Evolutionary conservation across 2,113 vertebrate species (phyloP), one percentile per base, ranked within the genome.

Genomic region (Labrus mixtus): DNA sequence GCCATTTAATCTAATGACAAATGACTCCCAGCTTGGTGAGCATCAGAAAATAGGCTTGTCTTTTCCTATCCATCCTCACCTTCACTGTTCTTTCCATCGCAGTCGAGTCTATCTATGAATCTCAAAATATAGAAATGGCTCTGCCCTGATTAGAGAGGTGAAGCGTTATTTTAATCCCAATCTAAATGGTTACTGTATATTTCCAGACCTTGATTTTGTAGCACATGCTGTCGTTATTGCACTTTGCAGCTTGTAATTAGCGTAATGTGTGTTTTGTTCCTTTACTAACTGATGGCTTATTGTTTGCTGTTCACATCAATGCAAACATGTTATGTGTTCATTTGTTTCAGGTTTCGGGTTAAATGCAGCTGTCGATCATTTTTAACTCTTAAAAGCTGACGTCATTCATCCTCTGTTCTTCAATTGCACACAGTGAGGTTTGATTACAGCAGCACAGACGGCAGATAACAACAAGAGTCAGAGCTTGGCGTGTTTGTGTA

Each of bases 381-480:
- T 56, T 54, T 51, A 65, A 33, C 0, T 39, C 41, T 43, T 45
- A 11, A 66, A 37, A 29, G 41, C 22, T 39, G 63, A 63, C 4
- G 22, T 63, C 46, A 56, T 29, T 12, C 9, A 12, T 17, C 33
- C 48, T 1, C 48, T 60, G 48, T 8, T 16, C 65, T 73, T 70
- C 25, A 11, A 45, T 62, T 67, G 43, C 61, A 68, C 66, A 15
- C 6, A 12, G 54, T 51, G 48, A 74, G 76, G 67, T 57, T 79
- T 71, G 55, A 78, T 70, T 74, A 70, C 75, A 50, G 46, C 45
- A 6, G 5, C 45, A 55, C 69, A 59, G 57, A 57, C 45, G 64
- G 53, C 45, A 59, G 75, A 70, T 43, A 64, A 65, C 64, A 56
- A 50, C 62, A 64, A 51, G 5, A 58, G 55, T 67, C 68, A 3